These are phyloP conservation scores for Galeruca laticollis DNA, from an alignment of 2,888 invertebrate species.

Conservation along the genomic window DNA sequence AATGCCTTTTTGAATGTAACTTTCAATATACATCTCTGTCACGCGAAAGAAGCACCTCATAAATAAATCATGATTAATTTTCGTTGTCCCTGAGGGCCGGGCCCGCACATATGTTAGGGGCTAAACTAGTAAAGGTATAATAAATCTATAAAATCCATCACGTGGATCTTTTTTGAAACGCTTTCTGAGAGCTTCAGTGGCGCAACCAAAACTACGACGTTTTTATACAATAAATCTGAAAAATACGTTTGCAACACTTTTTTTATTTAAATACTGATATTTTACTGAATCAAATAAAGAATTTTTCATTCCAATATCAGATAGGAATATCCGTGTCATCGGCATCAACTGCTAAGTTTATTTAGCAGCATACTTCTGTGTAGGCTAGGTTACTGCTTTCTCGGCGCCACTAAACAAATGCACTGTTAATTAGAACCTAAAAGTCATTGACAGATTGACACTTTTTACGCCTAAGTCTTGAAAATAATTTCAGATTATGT, in stretches of 20 bases:
- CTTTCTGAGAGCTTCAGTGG: constrained; percentile 23
- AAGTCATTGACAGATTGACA: too few relatives aligned
- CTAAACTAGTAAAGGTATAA: constrained; percentile 34
- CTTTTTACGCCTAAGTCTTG: too few relatives aligned
- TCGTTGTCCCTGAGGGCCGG: constrained; percentile 36
- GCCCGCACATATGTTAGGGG: constrained; percentile 38
- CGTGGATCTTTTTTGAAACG: constrained; percentile 26
- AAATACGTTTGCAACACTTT: neutral
- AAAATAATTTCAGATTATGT: too few relatives aligned
- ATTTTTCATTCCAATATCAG: too few relatives aligned
- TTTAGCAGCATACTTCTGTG: too few relatives aligned
- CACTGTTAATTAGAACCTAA: too few relatives aligned
- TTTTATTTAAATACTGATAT: neutral
- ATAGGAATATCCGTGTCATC: too few relatives aligned
- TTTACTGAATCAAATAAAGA: too few relatives aligned
- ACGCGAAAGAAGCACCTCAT: constrained; percentile 29
- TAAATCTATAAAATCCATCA: constrained; percentile 40
- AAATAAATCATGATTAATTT: constrained; percentile 45
- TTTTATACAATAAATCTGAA: neutral
- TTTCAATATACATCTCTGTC: constrained; percentile 19
- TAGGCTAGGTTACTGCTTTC: too few relatives aligned
- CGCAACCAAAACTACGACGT: neutral
- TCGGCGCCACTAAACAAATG: too few relatives aligned
- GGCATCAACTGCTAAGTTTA: too few relatives aligned
- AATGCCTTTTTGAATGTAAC: constrained; percentile 20